These are phyloP conservation scores for Eudasyphora cyanicolor DNA, from an alignment of 2,888 invertebrate species.

Conservation along the genomic window DNA sequence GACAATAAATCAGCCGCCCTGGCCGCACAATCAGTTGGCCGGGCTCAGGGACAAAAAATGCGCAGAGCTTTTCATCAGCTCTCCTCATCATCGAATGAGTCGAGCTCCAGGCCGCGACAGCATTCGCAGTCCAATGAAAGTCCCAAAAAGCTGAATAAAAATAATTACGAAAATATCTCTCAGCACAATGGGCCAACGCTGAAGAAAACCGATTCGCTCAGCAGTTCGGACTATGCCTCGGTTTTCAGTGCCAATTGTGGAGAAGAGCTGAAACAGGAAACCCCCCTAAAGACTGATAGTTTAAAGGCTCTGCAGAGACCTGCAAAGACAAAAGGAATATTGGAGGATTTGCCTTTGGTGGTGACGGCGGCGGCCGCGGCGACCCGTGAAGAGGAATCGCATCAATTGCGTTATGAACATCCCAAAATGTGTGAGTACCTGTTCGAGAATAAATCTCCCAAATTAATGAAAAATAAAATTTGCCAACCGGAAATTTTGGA, in stretches of 20 bases:
- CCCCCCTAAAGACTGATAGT: constrained; percentile 60
- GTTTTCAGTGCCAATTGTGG: constrained; percentile 75
- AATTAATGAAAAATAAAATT: constrained; percentile 73
- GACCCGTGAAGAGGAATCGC: too few species aligned
- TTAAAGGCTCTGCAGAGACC: too few species aligned
- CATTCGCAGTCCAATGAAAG: constrained; percentile 72
- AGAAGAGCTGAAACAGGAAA: constrained; percentile 44
- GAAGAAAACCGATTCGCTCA: constrained; percentile 76
- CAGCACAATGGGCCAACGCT: background rate
- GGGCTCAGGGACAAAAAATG: constrained; percentile 70
- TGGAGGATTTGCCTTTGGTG: too few species aligned
- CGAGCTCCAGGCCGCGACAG: constrained; percentile 70
- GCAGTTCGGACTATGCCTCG: constrained; percentile 80
- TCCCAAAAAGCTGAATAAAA: constrained; percentile 57
- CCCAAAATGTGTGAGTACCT: constrained; percentile 77
- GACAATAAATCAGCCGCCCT: constrained; percentile 74
- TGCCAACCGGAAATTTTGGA: constrained; percentile 42
- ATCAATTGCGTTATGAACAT: constrained; percentile 77
- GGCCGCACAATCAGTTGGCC: constrained; percentile 76
- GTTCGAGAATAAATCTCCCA: constrained; percentile 72
- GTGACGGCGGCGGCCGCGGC: constrained; percentile 24
- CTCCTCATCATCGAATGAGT: constrained; percentile 30
- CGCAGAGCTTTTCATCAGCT: constrained; percentile 60
- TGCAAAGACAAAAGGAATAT: too few species aligned
- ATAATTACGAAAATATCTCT: constrained; percentile 72